Conservation (phyloP, 2,113 vertebrate genomes). For the Nannospalax galili region DNA sequence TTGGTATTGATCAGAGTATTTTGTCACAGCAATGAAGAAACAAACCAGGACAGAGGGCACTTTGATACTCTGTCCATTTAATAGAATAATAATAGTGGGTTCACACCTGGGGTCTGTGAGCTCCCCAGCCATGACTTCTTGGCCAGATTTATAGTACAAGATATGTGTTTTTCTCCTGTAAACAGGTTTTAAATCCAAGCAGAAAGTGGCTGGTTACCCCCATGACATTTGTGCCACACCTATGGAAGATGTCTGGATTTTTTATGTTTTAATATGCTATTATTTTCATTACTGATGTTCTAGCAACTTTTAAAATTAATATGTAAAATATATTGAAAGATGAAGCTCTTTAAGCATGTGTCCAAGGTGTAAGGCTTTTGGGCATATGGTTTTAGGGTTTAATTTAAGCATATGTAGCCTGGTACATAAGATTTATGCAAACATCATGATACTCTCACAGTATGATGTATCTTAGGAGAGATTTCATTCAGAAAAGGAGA, state of each 20-base stretch:
- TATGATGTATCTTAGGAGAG: background rate
- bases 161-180: background rate
- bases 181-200: background rate
- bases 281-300: background rate
- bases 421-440: background rate
- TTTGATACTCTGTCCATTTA: background rate
- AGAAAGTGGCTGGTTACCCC: background rate
- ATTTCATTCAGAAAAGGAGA: background rate
- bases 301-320: background rate
- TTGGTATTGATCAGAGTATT: too few species aligned
- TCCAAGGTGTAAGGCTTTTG: background rate
- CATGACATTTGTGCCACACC: background rate
- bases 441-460: background rate
- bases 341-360: background rate
- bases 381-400: background rate
- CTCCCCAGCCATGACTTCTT: background rate
- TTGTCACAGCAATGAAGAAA: too few species aligned
- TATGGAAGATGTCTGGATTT: background rate
- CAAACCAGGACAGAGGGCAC: too few species aligned
- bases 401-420: background rate
- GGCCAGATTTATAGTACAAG: background rate
- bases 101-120: background rate
- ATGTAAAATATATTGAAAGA: constrained; percentile 41
- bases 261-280: constrained; percentile 18
- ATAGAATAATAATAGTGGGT: background rate